Evolutionary conservation across 1,140 invertebrate species (phyloP), one percentile per base, ranked within the genome.

Genomic region (Meloidogyne exigua): DNA sequence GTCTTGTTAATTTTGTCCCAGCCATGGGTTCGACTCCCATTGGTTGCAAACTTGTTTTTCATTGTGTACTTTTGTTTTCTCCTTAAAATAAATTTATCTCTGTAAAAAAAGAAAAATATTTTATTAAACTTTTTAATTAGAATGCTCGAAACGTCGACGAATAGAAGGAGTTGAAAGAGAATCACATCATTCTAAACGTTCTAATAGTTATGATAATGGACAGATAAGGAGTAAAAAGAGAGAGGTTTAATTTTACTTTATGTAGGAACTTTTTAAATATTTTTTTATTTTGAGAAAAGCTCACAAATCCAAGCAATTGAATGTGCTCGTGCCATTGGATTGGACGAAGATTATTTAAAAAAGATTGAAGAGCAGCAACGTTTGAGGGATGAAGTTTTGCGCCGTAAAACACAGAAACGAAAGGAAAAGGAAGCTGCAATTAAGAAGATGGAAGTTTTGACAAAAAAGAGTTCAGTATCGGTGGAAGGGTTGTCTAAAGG

Each of bases 351-450:
- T 18, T 82, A 82, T 57, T 28, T 82, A 21, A 66, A 75, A 25
- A 82, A 82, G 72, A 65, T 82, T n/a, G 81, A 82, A 72, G 69
- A 82, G 64, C 81, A 82, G 42, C 75, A 82, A 49, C 49, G 63
- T 18, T 25, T 73, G 18, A 81, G 81, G 4, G 83, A 82, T 64
- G 81, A 82, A 69, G 36, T 84, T 10, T 26, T 65, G 10, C 79
- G 79, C 13, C 49, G 36, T 15, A 84, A 84, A 68, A 71, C 11
- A 28, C 72, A 75, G 18, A 42, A 72, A 68, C 69, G 79, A 7
- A 78, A 81, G 57, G 66, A 76, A 63, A 71, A 67, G 18, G 44
- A 64, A 36, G 67, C 26, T 5, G 73, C 49, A 57, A n/a, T 57
- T 57, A 57, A 57, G 21, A n/a, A n/a, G 21, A 57, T 57, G 18